Percentiles rank a stretch among this genome's conserved stretches.
Conservation (phyloP, 2,888 invertebrate species). For the Ommatoiulus sabulosus region DNA sequence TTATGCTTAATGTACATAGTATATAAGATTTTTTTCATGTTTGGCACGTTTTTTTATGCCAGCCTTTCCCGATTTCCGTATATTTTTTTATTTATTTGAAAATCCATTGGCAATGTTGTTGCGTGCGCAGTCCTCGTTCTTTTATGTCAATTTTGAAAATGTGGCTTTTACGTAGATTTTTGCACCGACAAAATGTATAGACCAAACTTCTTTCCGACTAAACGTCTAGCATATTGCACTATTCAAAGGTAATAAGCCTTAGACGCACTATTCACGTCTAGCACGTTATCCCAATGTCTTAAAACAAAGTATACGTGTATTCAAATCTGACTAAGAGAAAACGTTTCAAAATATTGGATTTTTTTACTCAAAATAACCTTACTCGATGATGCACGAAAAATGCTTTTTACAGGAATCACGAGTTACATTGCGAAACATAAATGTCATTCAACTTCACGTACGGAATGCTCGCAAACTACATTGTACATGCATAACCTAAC, state of each 20-base stretch:
- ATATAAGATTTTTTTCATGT: constrained; percentile 23
- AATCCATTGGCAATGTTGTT: constrained; percentile 25
- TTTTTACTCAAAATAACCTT: too few species aligned
- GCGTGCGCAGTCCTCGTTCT: background rate
- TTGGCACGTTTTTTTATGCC: constrained; percentile 29
- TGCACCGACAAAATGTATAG: background rate
- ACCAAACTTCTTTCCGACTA: background rate
- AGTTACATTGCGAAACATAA: too few species aligned
- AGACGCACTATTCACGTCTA: background rate
- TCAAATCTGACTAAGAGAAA: too few species aligned
- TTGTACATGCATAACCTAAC: too few species aligned
- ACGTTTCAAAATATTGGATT: too few species aligned
- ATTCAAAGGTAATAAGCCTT: constrained; percentile 9
- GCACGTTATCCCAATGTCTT: too few species aligned
- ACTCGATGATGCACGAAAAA: too few species aligned
- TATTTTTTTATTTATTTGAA: constrained; percentile 9
- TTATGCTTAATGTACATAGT: constrained; percentile 22
- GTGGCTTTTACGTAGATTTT: constrained; percentile 12
- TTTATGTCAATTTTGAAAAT: constrained; percentile 37
- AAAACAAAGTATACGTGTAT: too few species aligned
- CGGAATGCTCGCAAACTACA: too few species aligned
- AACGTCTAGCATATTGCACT: background rate
- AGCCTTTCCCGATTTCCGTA: constrained; percentile 21
- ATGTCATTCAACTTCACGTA: too few species aligned
- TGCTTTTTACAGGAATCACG: too few species aligned